A percentile compares a stretch with the other conserved stretches of the same genome.
Conservation (phyloP, 1,140 invertebrate genomes). For the Drosophila sp. region DNA sequence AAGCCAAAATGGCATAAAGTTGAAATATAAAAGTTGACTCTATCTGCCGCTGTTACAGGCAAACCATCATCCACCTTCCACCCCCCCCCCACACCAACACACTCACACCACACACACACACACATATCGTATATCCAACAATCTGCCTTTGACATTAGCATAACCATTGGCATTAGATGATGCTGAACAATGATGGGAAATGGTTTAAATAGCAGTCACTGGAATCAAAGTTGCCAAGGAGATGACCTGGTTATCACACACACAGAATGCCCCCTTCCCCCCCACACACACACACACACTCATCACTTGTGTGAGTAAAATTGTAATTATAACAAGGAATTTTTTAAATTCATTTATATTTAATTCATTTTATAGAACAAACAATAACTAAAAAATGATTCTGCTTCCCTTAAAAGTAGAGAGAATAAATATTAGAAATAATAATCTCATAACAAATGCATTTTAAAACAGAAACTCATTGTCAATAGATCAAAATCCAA, state of each 20-base stretch:
- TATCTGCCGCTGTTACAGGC: constrained; percentile 40
- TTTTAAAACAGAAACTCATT: too few relatives aligned
- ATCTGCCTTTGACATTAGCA: constrained; percentile 49
- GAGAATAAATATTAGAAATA: too few relatives aligned
- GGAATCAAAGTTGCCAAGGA: background rate
- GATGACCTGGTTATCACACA: background rate
- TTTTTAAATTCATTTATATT: too few relatives aligned
- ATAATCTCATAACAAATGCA: too few relatives aligned
- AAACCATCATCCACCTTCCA: background rate
- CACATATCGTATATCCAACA: constrained; percentile 5
- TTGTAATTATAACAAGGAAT: too few relatives aligned
- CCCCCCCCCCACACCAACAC: constrained; percentile 2
- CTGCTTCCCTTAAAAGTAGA: too few relatives aligned
- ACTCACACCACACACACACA: background rate
- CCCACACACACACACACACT: too few relatives aligned
- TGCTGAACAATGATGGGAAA: constrained; percentile 34
- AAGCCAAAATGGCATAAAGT: constrained; percentile 74
- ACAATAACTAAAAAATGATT: too few relatives aligned
- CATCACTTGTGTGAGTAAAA: too few relatives aligned
- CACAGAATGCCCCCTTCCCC: too few relatives aligned
- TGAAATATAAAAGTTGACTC: constrained; percentile 72
- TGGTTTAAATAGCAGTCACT: constrained; percentile 23
- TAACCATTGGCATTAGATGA: constrained; percentile 53
- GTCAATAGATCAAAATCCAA: too few relatives aligned
- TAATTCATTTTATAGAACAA: too few relatives aligned